A percentile compares a stretch with the other conserved stretches of the same genome.
Conservation (phyloP, 2,888 invertebrate species). For the Hanleya hanleyi region DNA sequence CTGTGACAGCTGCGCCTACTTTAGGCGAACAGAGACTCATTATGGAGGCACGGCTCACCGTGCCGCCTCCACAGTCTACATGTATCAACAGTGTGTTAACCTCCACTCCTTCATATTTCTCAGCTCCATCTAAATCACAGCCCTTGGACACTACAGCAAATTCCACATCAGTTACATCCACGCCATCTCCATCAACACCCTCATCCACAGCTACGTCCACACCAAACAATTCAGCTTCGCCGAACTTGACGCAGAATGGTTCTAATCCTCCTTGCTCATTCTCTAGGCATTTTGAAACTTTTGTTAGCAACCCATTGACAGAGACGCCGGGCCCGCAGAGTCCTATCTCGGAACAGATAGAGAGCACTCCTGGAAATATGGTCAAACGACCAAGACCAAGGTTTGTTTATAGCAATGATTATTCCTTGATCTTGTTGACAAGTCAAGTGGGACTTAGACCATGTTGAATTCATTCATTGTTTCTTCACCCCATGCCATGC, state of each 20-base stretch:
- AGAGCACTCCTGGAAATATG: slow-evolving; percentile 13
- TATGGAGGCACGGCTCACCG: slow-evolving; percentile 26
- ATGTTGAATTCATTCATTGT: too few species aligned
- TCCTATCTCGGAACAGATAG: slow-evolving; percentile 21
- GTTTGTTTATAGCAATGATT: slow-evolving; percentile 10
- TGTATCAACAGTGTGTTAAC: neutral
- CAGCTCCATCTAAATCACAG: neutral
- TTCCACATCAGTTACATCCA: neutral
- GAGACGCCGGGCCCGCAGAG: neutral
- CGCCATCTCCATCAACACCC: neutral
- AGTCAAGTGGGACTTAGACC: too few species aligned
- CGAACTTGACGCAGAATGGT: neutral
- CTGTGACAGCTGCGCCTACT: neutral
- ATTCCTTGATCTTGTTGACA: too few species aligned
- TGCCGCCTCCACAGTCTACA: neutral
- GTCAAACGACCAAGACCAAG: slow-evolving; percentile 34
- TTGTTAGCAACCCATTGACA: neutral
- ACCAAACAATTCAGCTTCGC: neutral
- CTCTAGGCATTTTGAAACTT: neutral
- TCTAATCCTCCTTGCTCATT: neutral
- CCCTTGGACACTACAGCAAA: neutral
- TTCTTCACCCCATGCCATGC: too few species aligned
- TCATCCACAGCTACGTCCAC: neutral
- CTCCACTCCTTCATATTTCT: neutral
- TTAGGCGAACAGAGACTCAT: slow-evolving; percentile 22